Percentiles rank a stretch among this genome's conserved stretches.
Evolutionary conservation across 2,113 vertebrate genomes (phyloP).

Genomic region (Electrona antarctica): DNA sequence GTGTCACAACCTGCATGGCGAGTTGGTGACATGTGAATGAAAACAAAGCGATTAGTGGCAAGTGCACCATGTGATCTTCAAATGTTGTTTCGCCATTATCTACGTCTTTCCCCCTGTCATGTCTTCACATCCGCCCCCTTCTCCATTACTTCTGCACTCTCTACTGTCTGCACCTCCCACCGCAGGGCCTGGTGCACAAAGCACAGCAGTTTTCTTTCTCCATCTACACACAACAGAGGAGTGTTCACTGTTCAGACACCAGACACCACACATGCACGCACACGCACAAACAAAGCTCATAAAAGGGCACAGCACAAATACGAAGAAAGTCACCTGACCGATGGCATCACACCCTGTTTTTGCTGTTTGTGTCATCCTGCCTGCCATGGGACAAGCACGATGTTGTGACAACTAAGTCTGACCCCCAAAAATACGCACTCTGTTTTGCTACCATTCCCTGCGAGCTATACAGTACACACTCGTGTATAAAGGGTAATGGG

Average conservation of each 20-base stretch:
- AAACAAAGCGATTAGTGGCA: background rate
- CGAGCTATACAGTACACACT: background rate
- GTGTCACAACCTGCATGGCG: background rate
- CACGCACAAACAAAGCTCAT: conserved; percentile 4
- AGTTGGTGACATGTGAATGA: background rate
- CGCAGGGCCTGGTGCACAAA: background rate
- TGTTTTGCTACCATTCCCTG: background rate
- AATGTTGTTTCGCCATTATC: background rate
- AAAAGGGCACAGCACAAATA: conserved; percentile 4
- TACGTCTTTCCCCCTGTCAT: background rate
- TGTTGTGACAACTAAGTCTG: conserved; percentile 23
- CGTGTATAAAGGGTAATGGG: background rate
- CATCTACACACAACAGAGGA: conserved; percentile 12
- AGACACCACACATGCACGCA: background rate
- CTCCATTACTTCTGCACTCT: background rate
- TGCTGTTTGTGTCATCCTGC: conserved; percentile 10
- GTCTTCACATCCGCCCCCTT: background rate
- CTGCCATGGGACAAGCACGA: background rate
- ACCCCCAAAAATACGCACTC: background rate
- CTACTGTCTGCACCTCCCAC: background rate
- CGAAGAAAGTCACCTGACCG: conserved; percentile 52
- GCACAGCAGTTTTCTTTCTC: conserved; percentile 14
- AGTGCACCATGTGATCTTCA: background rate
- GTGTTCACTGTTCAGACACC: background rate
- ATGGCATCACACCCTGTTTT: conserved; percentile 43